Percentiles rank a stretch among this genome's conserved stretches.
Conservation (phyloP, 2,888 invertebrate species). For the Heliconius erato region DNA sequence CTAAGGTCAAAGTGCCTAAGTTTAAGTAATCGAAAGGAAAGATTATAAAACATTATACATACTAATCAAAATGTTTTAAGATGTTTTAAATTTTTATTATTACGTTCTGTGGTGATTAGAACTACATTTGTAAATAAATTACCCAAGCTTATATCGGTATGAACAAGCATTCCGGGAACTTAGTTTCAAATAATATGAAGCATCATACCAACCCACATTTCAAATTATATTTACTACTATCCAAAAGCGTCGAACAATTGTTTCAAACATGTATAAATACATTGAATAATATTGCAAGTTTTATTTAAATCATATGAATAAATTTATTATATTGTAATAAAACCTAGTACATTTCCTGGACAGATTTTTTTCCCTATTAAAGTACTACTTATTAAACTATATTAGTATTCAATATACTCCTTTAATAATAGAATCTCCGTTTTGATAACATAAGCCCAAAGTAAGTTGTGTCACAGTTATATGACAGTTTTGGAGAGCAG, state of each 20-base stretch:
- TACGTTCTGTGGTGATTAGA: background rate
- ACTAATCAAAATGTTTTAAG: background rate
- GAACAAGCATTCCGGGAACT: background rate
- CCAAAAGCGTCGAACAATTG: background rate
- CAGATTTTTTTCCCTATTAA: background rate
- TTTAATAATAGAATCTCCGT: background rate
- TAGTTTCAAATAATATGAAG: background rate
- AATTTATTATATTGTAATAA: too few species aligned
- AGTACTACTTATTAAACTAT: background rate
- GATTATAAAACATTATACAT: too few species aligned
- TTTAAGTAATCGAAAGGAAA: too few species aligned
- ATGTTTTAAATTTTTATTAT: background rate
- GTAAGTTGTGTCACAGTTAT: slow-evolving; percentile 8
- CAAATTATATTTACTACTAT: background rate
- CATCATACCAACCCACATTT: background rate
- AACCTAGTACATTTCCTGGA: too few species aligned
- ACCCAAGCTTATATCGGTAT: background rate
- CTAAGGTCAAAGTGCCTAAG: too few species aligned
- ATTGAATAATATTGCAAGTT: background rate
- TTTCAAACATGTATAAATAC: too few species aligned
- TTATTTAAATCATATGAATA: background rate
- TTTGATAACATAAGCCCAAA: background rate
- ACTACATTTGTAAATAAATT: background rate
- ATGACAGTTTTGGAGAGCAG: background rate
- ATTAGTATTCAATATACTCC: background rate